phyloP scores from a whole-genome alignment of 92 coral and sea anemone species.

The Phymanthus crucifer region DNA sequence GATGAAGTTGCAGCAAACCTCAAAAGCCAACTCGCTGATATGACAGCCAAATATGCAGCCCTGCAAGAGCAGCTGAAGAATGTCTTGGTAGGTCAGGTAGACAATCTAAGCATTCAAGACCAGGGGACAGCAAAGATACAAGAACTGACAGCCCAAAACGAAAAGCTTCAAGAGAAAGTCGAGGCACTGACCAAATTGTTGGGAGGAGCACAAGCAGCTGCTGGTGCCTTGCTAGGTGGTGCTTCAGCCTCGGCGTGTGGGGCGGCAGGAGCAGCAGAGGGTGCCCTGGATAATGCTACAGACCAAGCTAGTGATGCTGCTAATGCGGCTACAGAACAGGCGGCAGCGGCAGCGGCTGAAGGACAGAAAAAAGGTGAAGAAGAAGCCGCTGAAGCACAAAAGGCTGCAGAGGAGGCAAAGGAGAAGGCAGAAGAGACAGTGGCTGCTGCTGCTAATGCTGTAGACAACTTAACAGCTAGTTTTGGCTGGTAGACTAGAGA shows the following conservation, averaged over 20 bases:
- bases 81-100: conserved; percentile 21
- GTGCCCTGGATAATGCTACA: conserved; percentile 16
- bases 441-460: background rate
- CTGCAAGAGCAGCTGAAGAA: conserved; percentile 10
- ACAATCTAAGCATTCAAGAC: conserved; percentile 29
- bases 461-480: background rate
- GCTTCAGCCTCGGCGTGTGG: background rate
- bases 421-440: conserved; percentile 33
- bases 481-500: conserved; percentile 5
- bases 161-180: conserved; percentile 2
- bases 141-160: conserved; percentile 30
- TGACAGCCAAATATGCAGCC: background rate
- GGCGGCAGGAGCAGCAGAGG: background rate
- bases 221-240: background rate
- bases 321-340: conserved; percentile 2
- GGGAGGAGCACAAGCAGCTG: conserved; percentile 11
- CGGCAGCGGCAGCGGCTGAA: conserved; percentile 29
- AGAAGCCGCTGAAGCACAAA: conserved; percentile 12
- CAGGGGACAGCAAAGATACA: conserved; percentile 18
- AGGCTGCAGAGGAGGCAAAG: conserved; percentile 20
- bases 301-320: conserved; percentile 24
- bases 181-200: conserved; percentile 10
- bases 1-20: conserved; percentile 14
- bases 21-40: conserved; percentile 19
- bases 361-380: conserved; percentile 28